Evolutionary conservation across 2,797 vertebrate species (phyloP).

Genomic region (Acrossocheilus wenchowensis): DNA sequence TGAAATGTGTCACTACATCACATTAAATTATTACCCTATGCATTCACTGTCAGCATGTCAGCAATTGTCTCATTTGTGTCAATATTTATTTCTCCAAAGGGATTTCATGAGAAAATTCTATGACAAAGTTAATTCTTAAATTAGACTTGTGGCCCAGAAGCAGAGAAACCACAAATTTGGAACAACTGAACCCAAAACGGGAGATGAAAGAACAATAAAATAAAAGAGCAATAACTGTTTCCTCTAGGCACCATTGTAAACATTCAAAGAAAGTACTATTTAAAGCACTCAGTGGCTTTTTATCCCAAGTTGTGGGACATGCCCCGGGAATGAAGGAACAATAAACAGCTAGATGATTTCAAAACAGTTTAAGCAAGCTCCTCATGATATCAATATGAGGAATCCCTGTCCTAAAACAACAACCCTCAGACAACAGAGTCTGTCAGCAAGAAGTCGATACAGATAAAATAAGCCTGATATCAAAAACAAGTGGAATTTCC

Average conservation of each 20-base stretch:
- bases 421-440: background rate
- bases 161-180: background rate
- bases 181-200: background rate
- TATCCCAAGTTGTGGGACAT: background rate
- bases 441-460: background rate
- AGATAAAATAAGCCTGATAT: slow-evolving; percentile 13
- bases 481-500: background rate
- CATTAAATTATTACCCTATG: background rate
- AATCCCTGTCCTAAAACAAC: slow-evolving; percentile 9
- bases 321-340: background rate
- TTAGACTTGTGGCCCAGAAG: background rate
- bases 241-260: slow-evolving; percentile 19
- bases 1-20: background rate
- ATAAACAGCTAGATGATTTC: slow-evolving; percentile 6
- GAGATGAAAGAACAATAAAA: slow-evolving; percentile 23
- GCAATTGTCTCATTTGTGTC: background rate
- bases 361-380: background rate
- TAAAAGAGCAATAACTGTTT: slow-evolving; percentile 7
- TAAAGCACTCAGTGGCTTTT: background rate
- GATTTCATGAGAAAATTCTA: background rate
- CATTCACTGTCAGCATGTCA: background rate
- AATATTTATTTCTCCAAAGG: background rate
- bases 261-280: slow-evolving; percentile 5
- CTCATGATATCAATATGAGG: background rate
- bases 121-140: background rate